Conservation (phyloP, 2,797 vertebrate genomes). For the Eurystomus glaucurus region DNA sequence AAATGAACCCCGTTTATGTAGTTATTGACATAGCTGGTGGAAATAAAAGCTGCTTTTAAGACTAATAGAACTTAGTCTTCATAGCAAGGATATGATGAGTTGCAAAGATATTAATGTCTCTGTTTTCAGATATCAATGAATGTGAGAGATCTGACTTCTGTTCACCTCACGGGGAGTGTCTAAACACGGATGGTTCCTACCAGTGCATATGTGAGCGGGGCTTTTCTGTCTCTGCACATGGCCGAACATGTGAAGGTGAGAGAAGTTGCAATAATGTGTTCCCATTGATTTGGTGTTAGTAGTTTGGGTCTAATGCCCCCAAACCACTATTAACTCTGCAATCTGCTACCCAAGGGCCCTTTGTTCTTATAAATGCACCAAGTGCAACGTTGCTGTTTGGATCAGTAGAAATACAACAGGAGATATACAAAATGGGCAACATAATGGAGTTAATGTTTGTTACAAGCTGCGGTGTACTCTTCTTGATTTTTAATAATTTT, state of each 20-base stretch:
- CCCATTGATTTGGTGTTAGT: background rate
- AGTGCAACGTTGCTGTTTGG: background rate
- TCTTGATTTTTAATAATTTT: background rate
- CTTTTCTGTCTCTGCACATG: constrained; percentile 85
- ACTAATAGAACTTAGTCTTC: background rate
- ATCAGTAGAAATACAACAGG: background rate
- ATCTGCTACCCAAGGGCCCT: background rate
- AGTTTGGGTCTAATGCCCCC: background rate
- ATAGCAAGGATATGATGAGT: background rate
- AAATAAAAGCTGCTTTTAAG: background rate
- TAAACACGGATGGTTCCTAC: constrained; percentile 93
- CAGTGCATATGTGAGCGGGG: constrained; percentile 91
- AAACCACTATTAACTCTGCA: background rate
- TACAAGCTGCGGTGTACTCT: background rate
- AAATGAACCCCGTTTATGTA: fast-evolving
- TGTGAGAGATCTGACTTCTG: constrained; percentile 91
- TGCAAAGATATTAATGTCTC: background rate
- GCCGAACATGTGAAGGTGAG: constrained; percentile 90
- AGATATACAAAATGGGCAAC: background rate
- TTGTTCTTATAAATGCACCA: background rate
- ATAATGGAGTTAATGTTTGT: background rate
- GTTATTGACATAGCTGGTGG: background rate
- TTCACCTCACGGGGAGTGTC: constrained; percentile 89
- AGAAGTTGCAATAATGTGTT: background rate
- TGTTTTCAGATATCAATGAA: constrained; percentile 91